These are phyloP conservation scores for Hestina assimilis DNA, from an alignment of 1,140 invertebrate species.

Conservation along the genomic window DNA sequence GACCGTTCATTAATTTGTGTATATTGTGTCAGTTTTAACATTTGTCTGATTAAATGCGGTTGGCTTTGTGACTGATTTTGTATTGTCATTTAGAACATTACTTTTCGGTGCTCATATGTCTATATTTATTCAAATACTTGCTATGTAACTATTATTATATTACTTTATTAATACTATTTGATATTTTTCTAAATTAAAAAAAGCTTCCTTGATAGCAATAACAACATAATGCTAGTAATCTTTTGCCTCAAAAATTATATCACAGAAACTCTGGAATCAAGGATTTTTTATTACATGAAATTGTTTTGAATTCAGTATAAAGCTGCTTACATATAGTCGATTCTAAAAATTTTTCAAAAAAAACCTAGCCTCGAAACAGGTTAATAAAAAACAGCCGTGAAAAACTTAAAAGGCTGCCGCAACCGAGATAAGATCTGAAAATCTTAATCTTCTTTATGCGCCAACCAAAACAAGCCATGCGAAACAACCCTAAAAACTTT, in stretches of 20 bases:
- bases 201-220: too few species aligned
- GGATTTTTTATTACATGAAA: too few species aligned
- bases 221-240: too few species aligned
- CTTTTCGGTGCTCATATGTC: constrained; percentile 20
- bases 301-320: too few species aligned
- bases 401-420: background rate
- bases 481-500: constrained; percentile 60
- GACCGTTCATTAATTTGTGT: constrained; percentile 63
- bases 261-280: background rate
- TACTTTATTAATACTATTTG: too few species aligned
- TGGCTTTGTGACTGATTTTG: constrained; percentile 28
- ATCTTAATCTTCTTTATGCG: constrained; percentile 42
- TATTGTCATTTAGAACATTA: constrained; percentile 30
- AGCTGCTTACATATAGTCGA: too few species aligned
- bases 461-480: constrained; percentile 54
- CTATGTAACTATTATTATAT: background rate
- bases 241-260: too few species aligned
- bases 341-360: too few species aligned
- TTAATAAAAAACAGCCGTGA: too few species aligned
- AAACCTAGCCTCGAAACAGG: too few species aligned
- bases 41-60: constrained; percentile 51
- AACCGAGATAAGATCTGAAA: constrained; percentile 26
- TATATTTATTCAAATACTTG: background rate
- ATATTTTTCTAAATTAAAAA: background rate
- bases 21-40: constrained; percentile 62